Evolutionary conservation across 2,113 vertebrate species (phyloP).

Genomic region (Equus quagga): DNA sequence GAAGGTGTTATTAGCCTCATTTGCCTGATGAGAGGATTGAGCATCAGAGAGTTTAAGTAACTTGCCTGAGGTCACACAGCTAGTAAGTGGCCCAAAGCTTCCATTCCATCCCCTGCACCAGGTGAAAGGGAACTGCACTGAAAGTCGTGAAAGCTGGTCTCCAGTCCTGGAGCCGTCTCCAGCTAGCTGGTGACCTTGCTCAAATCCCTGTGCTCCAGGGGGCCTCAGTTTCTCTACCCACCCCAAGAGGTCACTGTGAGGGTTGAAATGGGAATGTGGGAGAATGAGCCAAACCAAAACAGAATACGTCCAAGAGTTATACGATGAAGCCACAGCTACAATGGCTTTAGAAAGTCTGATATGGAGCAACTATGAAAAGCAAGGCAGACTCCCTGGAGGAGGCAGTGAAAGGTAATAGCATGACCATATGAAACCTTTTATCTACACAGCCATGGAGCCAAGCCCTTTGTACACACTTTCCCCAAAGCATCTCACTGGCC

Average conservation of each 20-base stretch:
- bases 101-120: background rate
- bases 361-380: background rate
- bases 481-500: background rate
- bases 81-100: background rate
- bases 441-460: background rate
- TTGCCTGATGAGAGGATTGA: background rate
- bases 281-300: background rate
- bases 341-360: background rate
- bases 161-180: background rate
- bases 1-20: background rate
- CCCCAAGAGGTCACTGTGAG: background rate
- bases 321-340: background rate
- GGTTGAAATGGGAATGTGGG: background rate
- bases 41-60: background rate
- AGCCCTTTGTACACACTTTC: background rate
- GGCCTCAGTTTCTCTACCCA: background rate
- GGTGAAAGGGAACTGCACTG: background rate
- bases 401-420: background rate
- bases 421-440: background rate
- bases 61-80: background rate
- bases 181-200: background rate
- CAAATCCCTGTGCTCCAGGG: background rate
- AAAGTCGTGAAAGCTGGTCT: background rate
- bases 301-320: background rate
- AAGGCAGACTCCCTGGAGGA: slow-evolving; percentile 34